phyloP scores from a whole-genome alignment of 1,140 invertebrate genomes.

The Megathymus violae region DNA sequence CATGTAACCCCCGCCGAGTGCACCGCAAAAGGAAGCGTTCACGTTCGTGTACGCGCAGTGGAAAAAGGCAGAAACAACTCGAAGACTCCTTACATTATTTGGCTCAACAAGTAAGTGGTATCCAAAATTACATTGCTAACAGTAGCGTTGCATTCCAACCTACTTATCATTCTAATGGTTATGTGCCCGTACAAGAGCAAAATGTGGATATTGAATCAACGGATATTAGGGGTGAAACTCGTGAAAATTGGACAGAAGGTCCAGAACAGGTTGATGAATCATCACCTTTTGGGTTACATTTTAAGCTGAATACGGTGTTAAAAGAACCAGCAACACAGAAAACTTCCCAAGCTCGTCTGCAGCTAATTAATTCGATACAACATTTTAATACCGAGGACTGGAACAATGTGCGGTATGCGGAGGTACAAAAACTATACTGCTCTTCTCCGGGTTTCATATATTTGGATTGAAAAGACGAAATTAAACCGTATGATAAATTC shows the following conservation, averaged over 20 bases:
- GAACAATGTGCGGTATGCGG: conserved; percentile 11
- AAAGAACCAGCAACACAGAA: conserved; percentile 8
- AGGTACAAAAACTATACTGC: conserved; percentile 9
- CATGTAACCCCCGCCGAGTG: neutral
- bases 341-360: neutral
- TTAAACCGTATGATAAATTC: neutral
- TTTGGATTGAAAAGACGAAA: neutral
- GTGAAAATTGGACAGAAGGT: neutral
- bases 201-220: too few species aligned
- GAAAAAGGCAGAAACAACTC: neutral
- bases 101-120: conserved; percentile 1
- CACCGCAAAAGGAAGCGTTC: conserved; percentile 1
- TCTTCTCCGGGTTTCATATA: conserved; percentile 1
- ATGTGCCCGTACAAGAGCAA: neutral
- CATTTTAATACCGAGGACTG: conserved; percentile 9
- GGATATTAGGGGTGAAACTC: conserved; percentile 4
- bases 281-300: neutral
- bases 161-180: neutral
- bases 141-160: conserved; percentile 1
- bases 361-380: conserved; percentile 14
- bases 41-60: neutral
- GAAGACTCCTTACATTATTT: neutral
- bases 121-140: neutral
- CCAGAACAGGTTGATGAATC: neutral
- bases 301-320: neutral